Evolutionary conservation across 1,140 invertebrate genomes (phyloP).

Genomic region (Lepidurus apus): DNA sequence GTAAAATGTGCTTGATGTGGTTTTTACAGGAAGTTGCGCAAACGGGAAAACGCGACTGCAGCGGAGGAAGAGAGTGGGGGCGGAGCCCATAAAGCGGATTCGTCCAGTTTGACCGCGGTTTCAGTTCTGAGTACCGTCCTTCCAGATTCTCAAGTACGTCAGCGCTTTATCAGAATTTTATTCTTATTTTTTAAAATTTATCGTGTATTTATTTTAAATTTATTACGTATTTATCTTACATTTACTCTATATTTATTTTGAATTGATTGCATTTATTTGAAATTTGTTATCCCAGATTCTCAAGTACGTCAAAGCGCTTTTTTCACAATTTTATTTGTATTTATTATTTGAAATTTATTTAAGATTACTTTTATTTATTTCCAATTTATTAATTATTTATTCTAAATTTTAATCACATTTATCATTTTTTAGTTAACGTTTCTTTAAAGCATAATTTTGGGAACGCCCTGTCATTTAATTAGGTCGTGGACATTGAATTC

Average conservation of each 20-base stretch:
- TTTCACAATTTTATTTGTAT: too few species aligned
- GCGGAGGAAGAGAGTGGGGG: not conserved
- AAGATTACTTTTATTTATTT: not conserved
- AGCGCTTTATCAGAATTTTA: not conserved
- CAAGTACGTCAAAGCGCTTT: too few species aligned
- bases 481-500: slow-evolving; percentile 3
- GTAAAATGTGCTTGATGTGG: not conserved
- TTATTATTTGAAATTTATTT: too few species aligned
- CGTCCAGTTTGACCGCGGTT: not conserved
- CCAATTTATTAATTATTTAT: not conserved
- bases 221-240: not conserved
- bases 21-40: slow-evolving; percentile 6
- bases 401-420: too few species aligned
- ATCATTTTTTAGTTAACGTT: too few species aligned
- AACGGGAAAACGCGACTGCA: not conserved
- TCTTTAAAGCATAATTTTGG: not conserved
- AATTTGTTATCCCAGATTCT: too few species aligned
- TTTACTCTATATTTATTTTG: too few species aligned
- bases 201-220: not conserved
- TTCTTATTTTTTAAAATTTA: not conserved
- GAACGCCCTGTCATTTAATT: not conserved
- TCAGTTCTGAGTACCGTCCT: not conserved
- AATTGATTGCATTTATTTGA: not conserved
- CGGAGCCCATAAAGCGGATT: not conserved
- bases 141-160: not conserved